These are phyloP conservation scores for Gymnarchus niloticus DNA, from an alignment of 2,113 vertebrate genomes.

Conservation along the genomic window DNA sequence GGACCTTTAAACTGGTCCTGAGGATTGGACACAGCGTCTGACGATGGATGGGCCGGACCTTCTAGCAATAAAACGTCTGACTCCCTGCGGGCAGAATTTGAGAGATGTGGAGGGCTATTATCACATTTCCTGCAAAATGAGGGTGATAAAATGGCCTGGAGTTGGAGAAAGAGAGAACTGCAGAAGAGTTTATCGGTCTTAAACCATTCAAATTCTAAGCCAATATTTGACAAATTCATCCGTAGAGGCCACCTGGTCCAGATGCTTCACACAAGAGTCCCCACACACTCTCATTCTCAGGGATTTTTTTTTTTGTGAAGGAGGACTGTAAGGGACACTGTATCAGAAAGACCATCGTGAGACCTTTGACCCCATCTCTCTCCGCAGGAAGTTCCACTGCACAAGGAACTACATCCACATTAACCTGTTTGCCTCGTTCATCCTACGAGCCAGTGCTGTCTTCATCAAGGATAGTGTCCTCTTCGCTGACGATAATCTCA, in stretches of 20 bases:
- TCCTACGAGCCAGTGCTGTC: slow-evolving; percentile 69
- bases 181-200: neutral
- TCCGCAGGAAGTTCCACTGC: slow-evolving; percentile 74
- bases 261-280: too few relatives aligned
- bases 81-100: neutral
- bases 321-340: too few relatives aligned
- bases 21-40: too few relatives aligned
- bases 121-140: neutral
- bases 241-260: too few relatives aligned
- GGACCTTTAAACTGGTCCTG: neutral
- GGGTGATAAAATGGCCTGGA: neutral
- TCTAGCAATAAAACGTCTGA: too few relatives aligned
- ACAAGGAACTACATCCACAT: slow-evolving; percentile 85
- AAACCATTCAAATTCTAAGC: neutral
- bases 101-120: neutral
- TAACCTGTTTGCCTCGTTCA: slow-evolving; percentile 78
- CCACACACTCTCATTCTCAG: too few relatives aligned
- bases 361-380: neutral
- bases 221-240: neutral
- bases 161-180: neutral
- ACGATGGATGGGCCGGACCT: too few relatives aligned
- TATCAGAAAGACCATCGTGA: neutral
- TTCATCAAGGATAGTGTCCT: slow-evolving; percentile 75
- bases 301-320: too few relatives aligned
- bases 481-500: slow-evolving; percentile 66